A percentile compares a stretch with the other conserved stretches of the same genome.
phyloP scores from a whole-genome alignment of 1,140 invertebrate species.

The Bombyx mori region ASM3026992v2 NC_085125.1:10766001-10766500 shows the following conservation, averaged over 20 bases:
- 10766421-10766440: constrained; percentile 15
- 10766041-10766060: no score
- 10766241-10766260: constrained; percentile 13
- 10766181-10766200: no score
- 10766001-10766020: no score
- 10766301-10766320: constrained; percentile 45
- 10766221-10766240: background rate
- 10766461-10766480: constrained; percentile 13
- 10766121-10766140: no score
- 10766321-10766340: constrained; percentile 8
- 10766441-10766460: constrained; percentile 24
- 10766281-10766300: constrained; percentile 45
- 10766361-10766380: constrained; percentile 26
- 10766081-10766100: no score
- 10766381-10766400: constrained; percentile 43
- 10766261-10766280: constrained; percentile 36
- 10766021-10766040: no score
- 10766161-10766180: no score
- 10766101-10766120: no score
- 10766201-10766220: no score
- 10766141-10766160: no score
- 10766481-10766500: constrained; percentile 9
- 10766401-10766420: constrained; percentile 18
- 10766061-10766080: no score
- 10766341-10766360: constrained; percentile 22